These are phyloP conservation scores for Ophthalmolycus amberensis DNA, from an alignment of 2,113 vertebrate genomes.

Conservation along the genomic window DNA sequence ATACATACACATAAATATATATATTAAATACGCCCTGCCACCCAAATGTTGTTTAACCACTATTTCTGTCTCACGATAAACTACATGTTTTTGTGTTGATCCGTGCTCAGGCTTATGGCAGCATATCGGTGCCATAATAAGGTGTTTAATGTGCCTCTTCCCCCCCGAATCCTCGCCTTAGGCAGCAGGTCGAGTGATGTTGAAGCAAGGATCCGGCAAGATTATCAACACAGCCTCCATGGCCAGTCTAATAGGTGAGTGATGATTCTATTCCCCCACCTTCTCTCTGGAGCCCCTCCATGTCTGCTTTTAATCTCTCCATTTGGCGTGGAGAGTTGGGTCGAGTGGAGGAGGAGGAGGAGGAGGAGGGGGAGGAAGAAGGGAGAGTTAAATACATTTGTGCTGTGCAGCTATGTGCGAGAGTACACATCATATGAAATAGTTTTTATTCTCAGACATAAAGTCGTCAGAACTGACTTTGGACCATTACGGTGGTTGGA, in stretches of 20 bases:
- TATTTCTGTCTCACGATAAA: conserved; percentile 16
- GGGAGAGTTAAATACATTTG: conserved; percentile 50
- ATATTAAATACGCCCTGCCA: neutral
- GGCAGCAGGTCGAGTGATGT: conserved; percentile 93
- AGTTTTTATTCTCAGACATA: conserved; percentile 41
- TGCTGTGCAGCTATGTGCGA: conserved; percentile 25
- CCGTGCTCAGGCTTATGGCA: conserved; percentile 87
- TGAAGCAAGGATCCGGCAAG: conserved; percentile 94
- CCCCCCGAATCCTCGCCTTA: conserved; percentile 87
- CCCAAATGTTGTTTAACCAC: conserved; percentile 13
- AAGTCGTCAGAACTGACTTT: conserved; percentile 21
- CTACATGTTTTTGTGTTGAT: conserved; percentile 54
- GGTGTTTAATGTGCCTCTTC: conserved; percentile 86
- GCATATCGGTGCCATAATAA: conserved; percentile 70
- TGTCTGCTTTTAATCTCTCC: conserved; percentile 69
- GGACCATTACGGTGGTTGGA: neutral
- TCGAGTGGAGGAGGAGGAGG: conserved; percentile 22
- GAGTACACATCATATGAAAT: conserved; percentile 27
- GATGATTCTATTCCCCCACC: conserved; percentile 82
- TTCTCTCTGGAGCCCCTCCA: conserved; percentile 69
- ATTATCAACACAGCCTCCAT: conserved; percentile 97
- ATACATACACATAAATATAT: neutral
- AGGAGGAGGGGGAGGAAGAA: neutral
- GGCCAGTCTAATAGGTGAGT: conserved; percentile 97
- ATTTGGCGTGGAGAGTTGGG: conserved; percentile 55